Percentiles rank a stretch among this genome's conserved stretches.
Conservation (phyloP, 2,888 invertebrate species). For the Xanthorhoe designata region DNA sequence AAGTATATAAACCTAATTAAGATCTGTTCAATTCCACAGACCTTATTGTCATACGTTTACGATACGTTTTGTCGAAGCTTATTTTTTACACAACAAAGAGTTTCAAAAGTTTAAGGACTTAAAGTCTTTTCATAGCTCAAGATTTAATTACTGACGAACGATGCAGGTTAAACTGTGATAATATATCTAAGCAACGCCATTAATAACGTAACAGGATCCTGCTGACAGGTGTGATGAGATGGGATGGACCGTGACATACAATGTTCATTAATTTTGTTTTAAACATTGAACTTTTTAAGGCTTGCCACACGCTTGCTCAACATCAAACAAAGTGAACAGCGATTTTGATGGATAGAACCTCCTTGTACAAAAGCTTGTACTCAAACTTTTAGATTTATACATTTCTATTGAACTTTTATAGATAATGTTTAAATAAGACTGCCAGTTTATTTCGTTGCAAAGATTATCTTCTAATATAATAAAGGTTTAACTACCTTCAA, state of each 20-base stretch:
- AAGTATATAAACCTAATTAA: too few relatives aligned
- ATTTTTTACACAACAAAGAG: not conserved
- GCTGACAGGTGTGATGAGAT: slow-evolving; percentile 30
- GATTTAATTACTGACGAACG: slow-evolving; percentile 17
- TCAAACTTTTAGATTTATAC: not conserved
- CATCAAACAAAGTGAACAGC: slow-evolving; percentile 23
- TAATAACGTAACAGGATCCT: slow-evolving; percentile 30
- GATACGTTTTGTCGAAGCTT: not conserved
- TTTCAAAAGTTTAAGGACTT: not conserved
- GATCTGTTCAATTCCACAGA: too few relatives aligned
- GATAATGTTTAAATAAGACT: not conserved
- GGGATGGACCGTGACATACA: slow-evolving; percentile 34
- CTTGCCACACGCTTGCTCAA: slow-evolving; percentile 24
- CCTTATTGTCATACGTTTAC: not conserved
- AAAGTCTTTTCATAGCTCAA: slow-evolving; percentile 9
- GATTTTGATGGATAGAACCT: slow-evolving; percentile 28
- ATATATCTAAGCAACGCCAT: slow-evolving; percentile 29
- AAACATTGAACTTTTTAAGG: slow-evolving; percentile 35
- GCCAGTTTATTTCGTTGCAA: not conserved
- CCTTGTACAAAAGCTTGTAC: slow-evolving; percentile 1
- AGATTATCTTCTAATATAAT: too few relatives aligned
- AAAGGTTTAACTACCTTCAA: not conserved
- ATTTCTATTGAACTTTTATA: not conserved
- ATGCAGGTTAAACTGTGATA: slow-evolving; percentile 26
- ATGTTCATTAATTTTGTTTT: slow-evolving; percentile 25